Evolutionary conservation across 2,888 invertebrate species (phyloP).

Genomic region (Chaitophorus viminalis): DNA sequence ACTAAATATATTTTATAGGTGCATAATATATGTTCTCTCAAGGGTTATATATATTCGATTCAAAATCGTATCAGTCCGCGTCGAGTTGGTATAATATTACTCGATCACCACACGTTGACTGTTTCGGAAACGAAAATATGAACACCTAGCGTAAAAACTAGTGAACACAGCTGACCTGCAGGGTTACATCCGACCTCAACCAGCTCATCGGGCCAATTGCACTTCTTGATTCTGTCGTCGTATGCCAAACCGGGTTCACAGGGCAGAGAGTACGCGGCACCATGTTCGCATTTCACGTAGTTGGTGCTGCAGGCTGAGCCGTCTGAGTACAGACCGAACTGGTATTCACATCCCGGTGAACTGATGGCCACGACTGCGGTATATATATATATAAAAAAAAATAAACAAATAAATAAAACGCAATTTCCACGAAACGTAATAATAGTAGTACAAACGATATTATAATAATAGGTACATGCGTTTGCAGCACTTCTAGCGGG

Average conservation of each 20-base stretch:
- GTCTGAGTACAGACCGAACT: conserved; percentile 89
- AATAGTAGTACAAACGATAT: too few relatives aligned
- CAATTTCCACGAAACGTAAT: too few relatives aligned
- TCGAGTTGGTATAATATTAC: too few relatives aligned
- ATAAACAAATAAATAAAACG: too few relatives aligned
- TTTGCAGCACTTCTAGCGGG: too few relatives aligned
- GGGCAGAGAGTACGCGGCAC: conserved; percentile 80
- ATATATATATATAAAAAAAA: too few relatives aligned
- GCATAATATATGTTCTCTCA: background rate
- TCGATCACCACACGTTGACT: too few relatives aligned
- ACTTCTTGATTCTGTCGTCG: conserved; percentile 86
- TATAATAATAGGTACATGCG: too few relatives aligned
- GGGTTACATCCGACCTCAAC: conserved; percentile 83
- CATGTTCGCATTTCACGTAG: conserved; percentile 87
- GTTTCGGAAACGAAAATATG: too few relatives aligned
- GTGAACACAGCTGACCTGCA: conserved; percentile 75
- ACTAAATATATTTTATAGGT: background rate
- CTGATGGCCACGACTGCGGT: conserved; percentile 80
- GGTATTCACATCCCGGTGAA: conserved; percentile 84
- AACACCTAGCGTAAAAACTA: too few relatives aligned
- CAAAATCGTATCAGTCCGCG: background rate
- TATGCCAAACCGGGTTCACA: conserved; percentile 90
- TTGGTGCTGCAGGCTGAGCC: conserved; percentile 83
- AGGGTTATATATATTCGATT: background rate
- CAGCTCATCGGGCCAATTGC: conserved; percentile 94